Evolutionary conservation across 2,888 invertebrate genomes (phyloP).

Genomic region (Parelbella ahira): DNA sequence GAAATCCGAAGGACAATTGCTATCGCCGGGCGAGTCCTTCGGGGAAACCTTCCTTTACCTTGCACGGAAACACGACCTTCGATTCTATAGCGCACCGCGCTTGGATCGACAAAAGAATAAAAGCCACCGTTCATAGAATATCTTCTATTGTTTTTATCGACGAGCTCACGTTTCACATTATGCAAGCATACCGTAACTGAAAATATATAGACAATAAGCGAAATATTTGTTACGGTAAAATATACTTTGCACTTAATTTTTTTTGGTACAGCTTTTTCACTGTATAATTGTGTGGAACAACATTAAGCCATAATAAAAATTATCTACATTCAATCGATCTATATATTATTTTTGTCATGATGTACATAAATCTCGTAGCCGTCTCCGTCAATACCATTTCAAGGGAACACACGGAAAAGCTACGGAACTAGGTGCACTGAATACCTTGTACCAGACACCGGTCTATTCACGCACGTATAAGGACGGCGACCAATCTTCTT

Average conservation of each 20-base stretch:
- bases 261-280: too few relatives aligned
- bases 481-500: conserved; percentile 33
- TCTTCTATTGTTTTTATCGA: too few relatives aligned
- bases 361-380: conserved; percentile 15
- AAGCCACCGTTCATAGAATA: not conserved
- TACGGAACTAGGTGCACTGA: conserved; percentile 35
- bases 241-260: too few relatives aligned
- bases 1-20: conserved; percentile 53
- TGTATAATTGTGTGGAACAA: too few relatives aligned
- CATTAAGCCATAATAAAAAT: conserved; percentile 1
- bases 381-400: conserved; percentile 25
- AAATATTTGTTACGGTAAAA: conserved; percentile 1
- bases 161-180: too few relatives aligned
- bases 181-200: too few relatives aligned
- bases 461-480: conserved; percentile 33
- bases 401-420: conserved; percentile 37
- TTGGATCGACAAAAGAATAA: not conserved
- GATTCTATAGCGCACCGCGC: conserved; percentile 8
- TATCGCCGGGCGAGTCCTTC: conserved; percentile 50
- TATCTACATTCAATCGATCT: not conserved
- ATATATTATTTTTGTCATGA: conserved; percentile 8
- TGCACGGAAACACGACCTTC: conserved; percentile 42
- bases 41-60: conserved; percentile 47
- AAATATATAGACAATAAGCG: too few relatives aligned
- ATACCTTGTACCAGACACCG: conserved; percentile 36